Conservation (phyloP, 1,140 invertebrate genomes). For the Agrilus planipennis region DNA sequence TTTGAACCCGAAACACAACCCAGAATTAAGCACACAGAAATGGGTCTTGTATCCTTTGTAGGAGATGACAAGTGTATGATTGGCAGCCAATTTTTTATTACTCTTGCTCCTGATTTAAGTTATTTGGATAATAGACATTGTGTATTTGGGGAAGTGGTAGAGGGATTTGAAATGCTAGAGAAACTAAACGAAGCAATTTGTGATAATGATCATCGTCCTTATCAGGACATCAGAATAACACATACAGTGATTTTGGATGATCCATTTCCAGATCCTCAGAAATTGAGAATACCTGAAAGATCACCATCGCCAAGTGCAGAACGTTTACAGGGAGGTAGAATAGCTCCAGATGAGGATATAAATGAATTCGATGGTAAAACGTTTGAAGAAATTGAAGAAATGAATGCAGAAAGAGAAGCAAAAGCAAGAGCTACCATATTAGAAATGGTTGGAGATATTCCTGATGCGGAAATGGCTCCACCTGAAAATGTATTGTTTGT, state of each 20-base stretch:
- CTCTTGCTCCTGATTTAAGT: conserved; percentile 75
- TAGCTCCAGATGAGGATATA: conserved; percentile 89
- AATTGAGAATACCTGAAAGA: conserved; percentile 60
- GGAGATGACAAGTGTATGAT: conserved; percentile 87
- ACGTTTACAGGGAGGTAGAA: conserved; percentile 67
- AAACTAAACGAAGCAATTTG: conserved; percentile 86
- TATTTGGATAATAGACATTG: conserved; percentile 91
- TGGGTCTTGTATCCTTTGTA: conserved; percentile 79
- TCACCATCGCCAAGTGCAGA: conserved; percentile 84
- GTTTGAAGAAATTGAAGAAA: conserved; percentile 73
- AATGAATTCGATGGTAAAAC: conserved; percentile 82
- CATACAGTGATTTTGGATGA: conserved; percentile 96
- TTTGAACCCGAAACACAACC: conserved; percentile 88
- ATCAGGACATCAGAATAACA: conserved; percentile 92
- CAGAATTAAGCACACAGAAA: conserved; percentile 77
- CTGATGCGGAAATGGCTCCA: conserved; percentile 92
- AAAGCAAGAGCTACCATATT: conserved; percentile 93
- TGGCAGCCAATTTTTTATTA: conserved; percentile 97
- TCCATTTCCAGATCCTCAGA: conserved; percentile 82
- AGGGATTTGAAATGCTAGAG: conserved; percentile 80
- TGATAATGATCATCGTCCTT: conserved; percentile 83
- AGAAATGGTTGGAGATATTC: conserved; percentile 97
- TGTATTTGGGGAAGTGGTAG: conserved; percentile 92
- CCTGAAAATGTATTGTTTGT: conserved; percentile 99
- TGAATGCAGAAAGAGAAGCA: conserved; percentile 84